A percentile compares a stretch with the other conserved stretches of the same genome.
Evolutionary conservation across 1,140 invertebrate genomes (phyloP).

Genomic region (Stenopsyche tienmushanensis): DNA sequence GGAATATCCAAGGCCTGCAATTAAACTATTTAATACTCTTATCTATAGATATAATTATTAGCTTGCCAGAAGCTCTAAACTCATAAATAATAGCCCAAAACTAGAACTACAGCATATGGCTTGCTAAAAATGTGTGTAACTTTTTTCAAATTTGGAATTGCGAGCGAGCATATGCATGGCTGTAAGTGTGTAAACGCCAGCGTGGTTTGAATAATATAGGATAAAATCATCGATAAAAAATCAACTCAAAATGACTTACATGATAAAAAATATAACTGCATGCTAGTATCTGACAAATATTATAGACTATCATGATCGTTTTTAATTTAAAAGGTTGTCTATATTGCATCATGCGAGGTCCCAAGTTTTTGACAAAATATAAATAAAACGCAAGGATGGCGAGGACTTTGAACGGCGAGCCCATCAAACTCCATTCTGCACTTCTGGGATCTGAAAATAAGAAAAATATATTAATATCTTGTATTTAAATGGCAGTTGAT

Average conservation of each 20-base stretch:
- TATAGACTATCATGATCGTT: constrained; percentile 72
- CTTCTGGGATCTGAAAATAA: constrained; percentile 61
- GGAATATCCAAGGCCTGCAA: too few species aligned
- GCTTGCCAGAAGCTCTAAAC: too few species aligned
- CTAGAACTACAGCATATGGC: too few species aligned
- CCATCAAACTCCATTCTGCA: constrained; percentile 62
- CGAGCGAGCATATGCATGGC: too few species aligned
- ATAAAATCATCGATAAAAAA: too few species aligned
- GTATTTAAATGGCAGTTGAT: not conserved
- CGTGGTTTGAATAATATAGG: not conserved
- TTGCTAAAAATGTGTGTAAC: too few species aligned
- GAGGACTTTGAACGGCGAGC: constrained; percentile 58
- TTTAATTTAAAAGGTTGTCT: constrained; percentile 70
- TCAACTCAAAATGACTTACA: too few species aligned
- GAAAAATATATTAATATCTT: constrained; percentile 1
- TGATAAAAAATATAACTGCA: constrained; percentile 63
- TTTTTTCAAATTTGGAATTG: too few species aligned
- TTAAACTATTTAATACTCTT: too few species aligned
- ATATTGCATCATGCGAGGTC: constrained; percentile 73
- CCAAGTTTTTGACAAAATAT: constrained; percentile 65
- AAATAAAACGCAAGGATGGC: constrained; percentile 66
- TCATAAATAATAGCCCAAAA: too few species aligned
- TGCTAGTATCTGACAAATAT: constrained; percentile 68
- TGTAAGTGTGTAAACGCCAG: too few species aligned
- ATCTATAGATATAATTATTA: too few species aligned